phyloP scores from a whole-genome alignment of 2,797 vertebrate genomes.

The Cirrhinus mrigala region DNA sequence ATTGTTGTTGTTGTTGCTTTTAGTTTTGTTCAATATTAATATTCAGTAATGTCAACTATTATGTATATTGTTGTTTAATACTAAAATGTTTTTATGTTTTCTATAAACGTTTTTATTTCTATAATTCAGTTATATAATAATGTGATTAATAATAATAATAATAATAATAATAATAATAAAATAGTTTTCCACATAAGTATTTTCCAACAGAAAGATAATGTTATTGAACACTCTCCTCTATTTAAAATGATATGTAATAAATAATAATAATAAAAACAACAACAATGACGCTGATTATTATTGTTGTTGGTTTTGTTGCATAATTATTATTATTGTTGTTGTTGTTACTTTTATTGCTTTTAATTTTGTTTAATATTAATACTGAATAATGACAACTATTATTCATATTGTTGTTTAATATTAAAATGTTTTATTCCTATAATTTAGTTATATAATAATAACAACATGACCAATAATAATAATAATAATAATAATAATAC shows the following conservation, averaged over 20 bases:
- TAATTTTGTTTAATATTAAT: background rate
- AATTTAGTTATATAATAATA: too few species aligned
- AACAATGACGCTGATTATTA: background rate
- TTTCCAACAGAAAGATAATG: too few species aligned
- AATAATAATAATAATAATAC: background rate
- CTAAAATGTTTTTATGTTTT: background rate
- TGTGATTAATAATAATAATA: too few species aligned
- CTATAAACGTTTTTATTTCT: background rate
- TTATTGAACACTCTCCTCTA: too few species aligned
- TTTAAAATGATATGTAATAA: too few species aligned
- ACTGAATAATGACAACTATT: background rate
- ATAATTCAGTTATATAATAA: too few species aligned
- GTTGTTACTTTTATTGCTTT: background rate
- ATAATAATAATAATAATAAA: too few species aligned
- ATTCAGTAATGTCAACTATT: background rate
- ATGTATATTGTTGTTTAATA: background rate
- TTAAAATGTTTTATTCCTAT: background rate
- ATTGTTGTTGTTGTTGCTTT: too few species aligned
- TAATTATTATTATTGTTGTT: background rate
- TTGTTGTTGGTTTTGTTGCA: background rate
- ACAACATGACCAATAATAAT: too few species aligned
- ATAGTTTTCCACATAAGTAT: too few species aligned
- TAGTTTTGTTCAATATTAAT: background rate
- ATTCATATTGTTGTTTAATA: background rate
- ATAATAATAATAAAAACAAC: background rate